phyloP scores from a whole-genome alignment of 2,113 vertebrate species.

The Phyllopteryx taeniolatus region DNA sequence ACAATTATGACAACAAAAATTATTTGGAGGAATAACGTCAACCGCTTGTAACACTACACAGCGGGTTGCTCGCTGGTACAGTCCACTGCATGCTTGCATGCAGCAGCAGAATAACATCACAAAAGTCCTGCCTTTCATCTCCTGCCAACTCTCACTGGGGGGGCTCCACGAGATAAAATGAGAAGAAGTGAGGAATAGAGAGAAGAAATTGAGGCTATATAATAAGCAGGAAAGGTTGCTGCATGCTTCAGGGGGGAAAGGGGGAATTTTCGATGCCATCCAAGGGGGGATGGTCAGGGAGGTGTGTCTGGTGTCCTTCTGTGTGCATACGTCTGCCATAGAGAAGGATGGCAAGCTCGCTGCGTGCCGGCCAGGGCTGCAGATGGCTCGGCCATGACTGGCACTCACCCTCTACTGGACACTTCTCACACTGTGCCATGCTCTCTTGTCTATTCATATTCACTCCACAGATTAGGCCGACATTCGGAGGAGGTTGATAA shows the following conservation, averaged over 20 bases:
- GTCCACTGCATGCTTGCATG: constrained; percentile 25
- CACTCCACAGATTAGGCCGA: constrained; percentile 14
- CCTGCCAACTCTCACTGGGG: constrained; percentile 47
- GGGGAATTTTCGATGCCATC: constrained; percentile 17
- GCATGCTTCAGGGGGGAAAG: constrained; percentile 5
- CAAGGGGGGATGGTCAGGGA: constrained; percentile 7
- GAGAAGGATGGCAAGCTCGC: constrained; percentile 16
- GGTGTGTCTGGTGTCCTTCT: constrained; percentile 32
- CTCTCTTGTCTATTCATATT: constrained; percentile 7
- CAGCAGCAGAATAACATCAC: constrained; percentile 15
- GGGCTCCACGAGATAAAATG: constrained; percentile 22
- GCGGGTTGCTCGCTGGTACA: constrained; percentile 2
- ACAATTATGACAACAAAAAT: not conserved
- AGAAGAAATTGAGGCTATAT: constrained; percentile 22
- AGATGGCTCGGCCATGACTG: constrained; percentile 65
- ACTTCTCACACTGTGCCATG: constrained; percentile 43
- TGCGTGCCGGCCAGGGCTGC: constrained; percentile 68
- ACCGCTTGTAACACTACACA: constrained; percentile 24
- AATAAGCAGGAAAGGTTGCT: constrained; percentile 1
- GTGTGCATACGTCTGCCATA: constrained; percentile 33
- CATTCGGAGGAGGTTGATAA: constrained; percentile 21
- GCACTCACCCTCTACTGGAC: constrained; percentile 62
- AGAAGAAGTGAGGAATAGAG: constrained; percentile 9
- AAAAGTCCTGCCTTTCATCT: constrained; percentile 48
- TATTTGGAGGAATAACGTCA: not conserved